phyloP scores from a whole-genome alignment of 2,797 vertebrate genomes.

The Luscinia megarhynchos region DNA sequence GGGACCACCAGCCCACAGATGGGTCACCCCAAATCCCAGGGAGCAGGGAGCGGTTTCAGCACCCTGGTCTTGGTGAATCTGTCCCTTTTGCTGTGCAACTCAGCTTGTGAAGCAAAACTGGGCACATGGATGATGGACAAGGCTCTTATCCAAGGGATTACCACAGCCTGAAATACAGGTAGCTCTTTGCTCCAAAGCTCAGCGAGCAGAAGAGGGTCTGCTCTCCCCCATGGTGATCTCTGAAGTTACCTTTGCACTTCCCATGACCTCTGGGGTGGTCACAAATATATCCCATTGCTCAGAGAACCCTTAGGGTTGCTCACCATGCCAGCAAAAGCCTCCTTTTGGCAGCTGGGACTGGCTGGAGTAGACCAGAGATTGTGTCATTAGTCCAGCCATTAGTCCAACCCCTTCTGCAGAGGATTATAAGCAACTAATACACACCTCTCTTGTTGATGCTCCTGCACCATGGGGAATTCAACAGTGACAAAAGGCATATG shows the following conservation, averaged over 20 bases:
- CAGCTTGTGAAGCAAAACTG: not conserved
- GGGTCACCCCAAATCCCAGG: not conserved
- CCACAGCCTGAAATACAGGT: not conserved
- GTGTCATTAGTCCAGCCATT: not conserved
- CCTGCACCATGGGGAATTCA: not conserved
- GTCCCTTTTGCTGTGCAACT: not conserved
- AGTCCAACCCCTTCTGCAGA: not conserved
- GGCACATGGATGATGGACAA: rapidly evolving
- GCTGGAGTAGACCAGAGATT: not conserved
- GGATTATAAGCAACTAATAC: not conserved
- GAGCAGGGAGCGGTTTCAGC: not conserved
- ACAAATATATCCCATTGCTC: not conserved
- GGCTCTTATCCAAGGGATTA: not conserved
- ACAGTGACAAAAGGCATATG: not conserved
- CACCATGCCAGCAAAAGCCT: not conserved
- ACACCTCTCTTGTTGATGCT: not conserved
- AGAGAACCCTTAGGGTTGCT: not conserved
- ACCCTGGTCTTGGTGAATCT: not conserved
- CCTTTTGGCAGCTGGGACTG: not conserved
- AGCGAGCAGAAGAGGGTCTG: not conserved
- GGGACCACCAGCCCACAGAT: not conserved
- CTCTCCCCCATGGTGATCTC: not conserved
- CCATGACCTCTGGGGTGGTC: not conserved
- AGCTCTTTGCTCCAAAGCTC: not conserved
- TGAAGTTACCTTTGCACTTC: not conserved